A percentile compares a stretch with the other conserved stretches of the same genome.
phyloP scores from a whole-genome alignment of 2,113 vertebrate species.

The Hypocryptadius cinnamomeus region DNA sequence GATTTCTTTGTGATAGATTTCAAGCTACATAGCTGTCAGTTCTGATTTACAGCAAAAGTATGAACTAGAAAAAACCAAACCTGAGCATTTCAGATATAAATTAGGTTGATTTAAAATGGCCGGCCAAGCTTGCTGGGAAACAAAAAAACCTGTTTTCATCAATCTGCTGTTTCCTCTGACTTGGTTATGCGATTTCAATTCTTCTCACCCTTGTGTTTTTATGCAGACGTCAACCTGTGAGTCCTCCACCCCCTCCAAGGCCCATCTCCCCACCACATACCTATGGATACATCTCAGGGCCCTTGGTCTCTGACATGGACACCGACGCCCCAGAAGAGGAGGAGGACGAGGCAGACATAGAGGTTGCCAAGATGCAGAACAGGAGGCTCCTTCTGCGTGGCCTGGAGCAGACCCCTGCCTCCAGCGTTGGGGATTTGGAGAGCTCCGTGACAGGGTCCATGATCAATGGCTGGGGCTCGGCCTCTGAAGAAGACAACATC shows the following conservation, averaged over 20 bases:
- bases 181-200: background rate
- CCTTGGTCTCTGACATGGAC: conserved; percentile 88
- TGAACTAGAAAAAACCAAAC: background rate
- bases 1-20: background rate
- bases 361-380: conserved; percentile 88
- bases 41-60: background rate
- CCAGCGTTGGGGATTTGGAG: conserved; percentile 94
- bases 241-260: conserved; percentile 87
- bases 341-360: conserved; percentile 85
- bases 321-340: conserved; percentile 88
- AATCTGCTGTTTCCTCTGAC: background rate
- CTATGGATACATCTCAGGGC: conserved; percentile 94
- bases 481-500: conserved; percentile 95
- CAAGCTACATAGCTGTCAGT: background rate
- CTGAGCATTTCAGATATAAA: background rate
- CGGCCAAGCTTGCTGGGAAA: background rate
- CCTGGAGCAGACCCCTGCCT: conserved; percentile 95
- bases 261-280: conserved; percentile 92
- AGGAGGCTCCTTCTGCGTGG: conserved; percentile 86
- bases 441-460: conserved; percentile 98
- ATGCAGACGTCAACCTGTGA: conserved; percentile 83
- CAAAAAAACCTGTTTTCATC: background rate
- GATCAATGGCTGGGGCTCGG: conserved; percentile 99
- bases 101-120: background rate
- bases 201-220: background rate